phyloP scores from a whole-genome alignment of 2,113 vertebrate genomes.

The Gymnocephalus cernua region DNA sequence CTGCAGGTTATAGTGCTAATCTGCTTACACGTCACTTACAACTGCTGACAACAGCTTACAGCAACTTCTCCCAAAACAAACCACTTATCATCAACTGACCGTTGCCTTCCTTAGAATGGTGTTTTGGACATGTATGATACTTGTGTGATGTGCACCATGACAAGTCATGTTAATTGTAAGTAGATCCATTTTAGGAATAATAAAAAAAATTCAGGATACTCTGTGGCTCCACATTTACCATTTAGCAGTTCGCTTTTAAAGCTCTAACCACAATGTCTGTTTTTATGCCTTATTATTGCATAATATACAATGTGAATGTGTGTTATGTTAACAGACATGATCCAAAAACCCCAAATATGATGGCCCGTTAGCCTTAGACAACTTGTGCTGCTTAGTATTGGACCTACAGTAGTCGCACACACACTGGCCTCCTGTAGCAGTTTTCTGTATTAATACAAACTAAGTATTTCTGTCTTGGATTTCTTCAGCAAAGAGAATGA shows the following conservation, averaged over 20 bases:
- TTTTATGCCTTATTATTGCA: conserved; percentile 52
- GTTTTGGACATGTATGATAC: conserved; percentile 60
- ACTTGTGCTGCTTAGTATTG: conserved; percentile 18
- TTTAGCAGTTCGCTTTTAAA: conserved; percentile 35
- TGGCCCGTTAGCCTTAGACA: conserved; percentile 25
- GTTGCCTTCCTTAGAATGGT: conserved; percentile 42
- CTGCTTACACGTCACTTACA: conserved; percentile 33
- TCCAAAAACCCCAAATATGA: conserved; percentile 8
- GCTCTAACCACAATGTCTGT: conserved; percentile 24
- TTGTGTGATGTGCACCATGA: conserved; percentile 47
- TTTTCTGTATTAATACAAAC: neutral
- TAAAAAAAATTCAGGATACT: conserved; percentile 63
- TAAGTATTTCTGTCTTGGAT: neutral
- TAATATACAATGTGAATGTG: neutral
- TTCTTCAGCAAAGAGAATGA: conserved; percentile 7
- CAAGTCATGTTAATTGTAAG: conserved; percentile 62
- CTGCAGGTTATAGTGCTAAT: conserved; percentile 62
- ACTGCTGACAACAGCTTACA: conserved; percentile 23
- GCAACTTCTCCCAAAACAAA: conserved; percentile 16
- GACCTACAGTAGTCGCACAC: conserved; percentile 24
- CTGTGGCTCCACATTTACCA: conserved; percentile 38
- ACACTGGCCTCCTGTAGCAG: conserved; percentile 7
- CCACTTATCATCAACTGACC: conserved; percentile 36
- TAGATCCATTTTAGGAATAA: conserved; percentile 65
- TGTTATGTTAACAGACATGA: conserved; percentile 21